Evolutionary conservation across 1,140 invertebrate genomes (phyloP), one percentile per base, ranked within the genome.

Genomic region (Penaeus chinensis): DNA sequence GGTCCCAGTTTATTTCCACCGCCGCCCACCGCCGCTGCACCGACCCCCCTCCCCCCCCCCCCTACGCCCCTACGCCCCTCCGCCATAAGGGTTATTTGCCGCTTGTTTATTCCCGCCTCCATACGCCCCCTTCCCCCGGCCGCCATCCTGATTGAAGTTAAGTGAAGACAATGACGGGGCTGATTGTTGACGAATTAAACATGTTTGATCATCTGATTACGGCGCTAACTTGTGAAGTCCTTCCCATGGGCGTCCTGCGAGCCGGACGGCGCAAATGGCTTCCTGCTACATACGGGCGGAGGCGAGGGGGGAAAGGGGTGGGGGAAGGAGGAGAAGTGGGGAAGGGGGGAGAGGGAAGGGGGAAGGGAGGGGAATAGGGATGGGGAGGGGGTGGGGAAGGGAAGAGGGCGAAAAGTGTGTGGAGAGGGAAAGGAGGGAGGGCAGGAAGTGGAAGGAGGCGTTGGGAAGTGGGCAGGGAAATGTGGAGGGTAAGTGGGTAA

Each of bases 171-270:
- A 85, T 80, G 84, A 80, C 76, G 37, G 76, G n/a, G 61, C 65
- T 85, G 84, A 85, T 85, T 85, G 84, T 85, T 85, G 77, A 79
- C 76, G 76, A 85, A 85, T 85, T 85, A 85, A 77, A 79, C 76
- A 85, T 85, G 84, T 85, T 85, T 85, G 84, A 85, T 80, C 84
- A 85, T 79, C 84, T 80, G 84, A 85, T 85, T 85, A 85, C 47
- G 62, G 61, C 60, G 62, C 62, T 85, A 85, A 85, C 84, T 85
- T 85, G 76, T 85, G 78, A 42, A 62, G 27, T 65, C 71, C 20
- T 78, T 69, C 81, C 65, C 81, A 82, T 32, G 32, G 81, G 81
- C 20, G 19, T 82, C 20, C 19, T 27, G 81, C 20, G 19, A 66
- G 42, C 19, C 60, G 47, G 54, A 22, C 78, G 71, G 71, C 71